Evolutionary conservation across 2,113 vertebrate genomes (phyloP).

Genomic region (Xyliphius kryptos): DNA sequence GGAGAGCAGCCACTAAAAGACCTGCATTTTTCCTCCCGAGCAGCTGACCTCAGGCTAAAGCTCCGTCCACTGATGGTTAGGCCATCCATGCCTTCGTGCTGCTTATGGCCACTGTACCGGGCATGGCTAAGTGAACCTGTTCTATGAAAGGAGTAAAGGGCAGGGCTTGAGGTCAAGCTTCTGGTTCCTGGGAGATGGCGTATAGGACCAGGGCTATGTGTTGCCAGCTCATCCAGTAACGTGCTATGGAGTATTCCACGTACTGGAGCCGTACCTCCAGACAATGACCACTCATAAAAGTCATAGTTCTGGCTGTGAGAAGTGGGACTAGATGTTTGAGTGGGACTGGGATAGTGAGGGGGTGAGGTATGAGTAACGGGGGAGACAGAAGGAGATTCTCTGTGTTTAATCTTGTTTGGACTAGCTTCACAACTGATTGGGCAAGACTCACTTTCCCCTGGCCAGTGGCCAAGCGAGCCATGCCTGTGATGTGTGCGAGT

Average conservation of each 20-base stretch:
- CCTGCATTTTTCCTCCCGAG: conserved; percentile 43
- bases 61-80: conserved; percentile 11
- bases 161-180: conserved; percentile 69
- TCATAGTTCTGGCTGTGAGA: conserved; percentile 54
- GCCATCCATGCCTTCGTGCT: conserved; percentile 17
- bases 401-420: conserved; percentile 51
- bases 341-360: conserved; percentile 48
- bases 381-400: conserved; percentile 64
- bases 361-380: conserved; percentile 48
- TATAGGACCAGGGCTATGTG: conserved; percentile 60
- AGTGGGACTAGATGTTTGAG: conserved; percentile 40
- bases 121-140: conserved; percentile 60
- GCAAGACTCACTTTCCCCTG: conserved; percentile 61
- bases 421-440: conserved; percentile 60
- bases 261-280: conserved; percentile 57
- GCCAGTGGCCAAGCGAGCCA: conserved; percentile 53
- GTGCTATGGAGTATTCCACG: conserved; percentile 67
- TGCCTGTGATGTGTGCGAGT: conserved; percentile 76
- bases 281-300: conserved; percentile 65
- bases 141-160: conserved; percentile 58
- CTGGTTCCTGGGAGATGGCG: conserved; percentile 61
- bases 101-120: conserved; percentile 70
- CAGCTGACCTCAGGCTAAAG: conserved; percentile 27
- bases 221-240: conserved; percentile 64
- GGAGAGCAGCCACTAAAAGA: conserved; percentile 57